These are phyloP conservation scores for Melipona bicolor DNA, from an alignment of 2,888 invertebrate species.

Conservation along the genomic window DNA sequence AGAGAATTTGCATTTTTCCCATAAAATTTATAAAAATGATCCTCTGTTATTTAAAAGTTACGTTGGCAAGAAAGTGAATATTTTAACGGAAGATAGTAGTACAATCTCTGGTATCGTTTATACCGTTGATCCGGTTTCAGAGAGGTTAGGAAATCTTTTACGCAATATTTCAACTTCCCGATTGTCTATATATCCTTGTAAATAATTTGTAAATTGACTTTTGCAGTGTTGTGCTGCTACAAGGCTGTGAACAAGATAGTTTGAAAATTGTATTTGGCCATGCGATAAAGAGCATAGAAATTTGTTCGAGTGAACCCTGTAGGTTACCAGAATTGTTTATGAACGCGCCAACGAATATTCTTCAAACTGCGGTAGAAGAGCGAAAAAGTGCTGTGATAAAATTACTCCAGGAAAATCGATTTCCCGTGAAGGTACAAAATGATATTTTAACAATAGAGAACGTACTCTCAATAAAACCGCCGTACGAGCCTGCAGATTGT, in stretches of 20 bases:
- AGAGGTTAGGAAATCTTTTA: conserved; percentile 77
- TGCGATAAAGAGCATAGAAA: conserved; percentile 75
- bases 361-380: conserved; percentile 55
- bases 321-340: conserved; percentile 77
- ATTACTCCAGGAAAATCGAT: conserved; percentile 76
- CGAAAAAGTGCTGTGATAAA: conserved; percentile 74
- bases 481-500: conserved; percentile 78
- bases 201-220: conserved; percentile 25
- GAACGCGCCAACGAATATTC: conserved; percentile 43
- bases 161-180: not conserved
- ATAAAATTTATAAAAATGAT: conserved; percentile 78
- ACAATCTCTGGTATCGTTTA: conserved; percentile 78
- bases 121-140: conserved; percentile 82
- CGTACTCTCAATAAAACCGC: conserved; percentile 78
- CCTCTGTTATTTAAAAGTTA: conserved; percentile 79
- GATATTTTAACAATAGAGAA: conserved; percentile 76
- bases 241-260: conserved; percentile 63
- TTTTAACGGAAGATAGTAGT: conserved; percentile 74
- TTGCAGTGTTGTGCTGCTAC: conserved; percentile 78
- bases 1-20: conserved; percentile 53
- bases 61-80: conserved; percentile 76
- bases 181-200: not conserved
- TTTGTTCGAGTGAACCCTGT: conserved; percentile 61
- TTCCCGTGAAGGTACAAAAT: conserved; percentile 77
- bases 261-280: conserved; percentile 79